Base-by-base conservation (phyloP, 2,113 vertebrate species). In the Corvus moneduloides region DNA sequence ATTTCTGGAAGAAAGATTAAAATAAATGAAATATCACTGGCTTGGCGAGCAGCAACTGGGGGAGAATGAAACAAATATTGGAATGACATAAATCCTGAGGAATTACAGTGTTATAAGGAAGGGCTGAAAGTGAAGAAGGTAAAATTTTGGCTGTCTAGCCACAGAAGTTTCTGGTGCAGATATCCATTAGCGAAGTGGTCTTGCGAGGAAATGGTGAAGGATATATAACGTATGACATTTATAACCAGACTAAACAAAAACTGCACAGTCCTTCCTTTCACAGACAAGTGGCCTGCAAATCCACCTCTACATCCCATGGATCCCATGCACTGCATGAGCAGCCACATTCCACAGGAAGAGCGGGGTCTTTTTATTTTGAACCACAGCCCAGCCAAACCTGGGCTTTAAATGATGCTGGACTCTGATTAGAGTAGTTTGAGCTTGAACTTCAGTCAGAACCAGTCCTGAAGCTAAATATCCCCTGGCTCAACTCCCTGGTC, bases 1-100 rank as follows among this genome's bases (percentile, higher is more conserved):
- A 96, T 82, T 88, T 96, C 94, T 94, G 92, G 92, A 96, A 95
- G 93, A 96, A 95, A 93, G 93, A 96, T 96, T 97, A 96, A 94
- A 96, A 96, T 93, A 94, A 93, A 92, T 96, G 92, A 95, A 96
- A 94, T 96, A 97, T 96, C 93, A 77, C 92, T 95, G 94, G 68
- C 92, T 95, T 96, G 93, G 94, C 94, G 51, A 90, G 88, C 83
- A 90, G 93, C 90, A 88, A 59, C 68, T 56, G 69, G 46, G 93
- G 85, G 55, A 88, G 96, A 86, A 91, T 92, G 96, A 96, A 95
- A 48, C 86, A 92, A 96, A 93, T 94, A 92, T 89, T 96, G 94
- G 76, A 95, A 94, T 94, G 96, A 96, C 91, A 97, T 96, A 96
- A 95, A 96, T 96, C 93, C 94, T 89, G 89, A 92, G 86, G 95